Evolutionary conservation across 2,888 invertebrate species (phyloP).

Genomic region (Nasonovia ribisnigri): DNA sequence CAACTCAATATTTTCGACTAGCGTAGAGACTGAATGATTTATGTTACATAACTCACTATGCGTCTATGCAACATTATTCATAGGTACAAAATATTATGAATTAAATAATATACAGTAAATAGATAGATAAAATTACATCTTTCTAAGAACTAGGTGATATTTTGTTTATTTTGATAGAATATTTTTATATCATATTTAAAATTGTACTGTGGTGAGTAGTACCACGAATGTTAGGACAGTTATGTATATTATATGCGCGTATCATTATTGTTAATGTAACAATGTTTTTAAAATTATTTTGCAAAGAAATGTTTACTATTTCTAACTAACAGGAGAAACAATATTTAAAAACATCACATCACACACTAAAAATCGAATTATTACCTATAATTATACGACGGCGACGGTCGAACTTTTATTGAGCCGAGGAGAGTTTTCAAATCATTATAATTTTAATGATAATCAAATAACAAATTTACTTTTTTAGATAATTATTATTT

Average conservation of each 20-base stretch:
- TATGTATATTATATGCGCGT: background rate
- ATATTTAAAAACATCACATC: background rate
- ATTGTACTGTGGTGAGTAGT: background rate
- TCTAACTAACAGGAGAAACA: background rate
- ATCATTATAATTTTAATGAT: too few relatives aligned
- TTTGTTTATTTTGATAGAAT: background rate
- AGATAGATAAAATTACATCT: background rate
- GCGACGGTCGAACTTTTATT: background rate
- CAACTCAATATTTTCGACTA: background rate
- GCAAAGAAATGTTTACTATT: background rate
- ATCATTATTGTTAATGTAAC: background rate
- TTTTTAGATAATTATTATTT: background rate
- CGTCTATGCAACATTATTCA: background rate
- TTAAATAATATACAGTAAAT: background rate
- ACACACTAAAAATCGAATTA: background rate
- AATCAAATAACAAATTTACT: background rate
- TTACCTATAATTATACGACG: background rate
- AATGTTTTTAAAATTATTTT: background rate
- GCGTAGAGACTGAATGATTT: background rate
- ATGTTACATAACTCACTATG: background rate
- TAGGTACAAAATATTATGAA: background rate
- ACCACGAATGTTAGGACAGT: background rate
- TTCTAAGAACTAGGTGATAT: background rate
- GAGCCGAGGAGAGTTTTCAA: background rate
- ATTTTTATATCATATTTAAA: background rate